Percentiles rank a stretch among this genome's conserved stretches.
Conservation (phyloP, 92 coral and sea anemone genomes). For the Meandrina meandrites region DNA sequence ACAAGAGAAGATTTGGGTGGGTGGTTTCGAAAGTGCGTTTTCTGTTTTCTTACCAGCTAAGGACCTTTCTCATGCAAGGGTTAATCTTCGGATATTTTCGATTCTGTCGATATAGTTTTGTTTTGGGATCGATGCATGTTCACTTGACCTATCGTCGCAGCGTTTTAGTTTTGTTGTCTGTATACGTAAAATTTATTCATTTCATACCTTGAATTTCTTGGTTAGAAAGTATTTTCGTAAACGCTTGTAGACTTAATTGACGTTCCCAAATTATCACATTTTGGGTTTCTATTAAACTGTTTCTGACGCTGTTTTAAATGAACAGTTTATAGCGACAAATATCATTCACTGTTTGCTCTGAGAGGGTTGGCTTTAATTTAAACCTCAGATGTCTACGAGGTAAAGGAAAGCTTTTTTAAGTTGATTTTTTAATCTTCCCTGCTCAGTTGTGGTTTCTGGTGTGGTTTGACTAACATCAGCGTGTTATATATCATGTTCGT, state of each 20-base stretch:
- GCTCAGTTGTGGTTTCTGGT: not conserved
- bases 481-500: not conserved
- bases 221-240: conserved; percentile 17
- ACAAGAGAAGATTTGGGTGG: conserved; percentile 39
- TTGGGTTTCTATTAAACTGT: conserved; percentile 2
- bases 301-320: conserved; percentile 12
- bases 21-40: conserved; percentile 15
- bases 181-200: not conserved
- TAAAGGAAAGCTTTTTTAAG: not conserved
- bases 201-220: not conserved
- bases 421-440: conserved; percentile 22
- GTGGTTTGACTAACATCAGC: conserved; percentile 9
- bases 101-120: not conserved
- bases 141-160: not conserved
- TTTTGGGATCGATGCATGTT: not conserved
- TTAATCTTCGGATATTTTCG: not conserved
- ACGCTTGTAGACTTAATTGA: conserved; percentile 2
- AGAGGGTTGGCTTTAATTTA: not conserved
- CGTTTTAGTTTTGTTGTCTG: not conserved
- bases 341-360: not conserved
- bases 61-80: not conserved
- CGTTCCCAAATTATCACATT: conserved; percentile 11
- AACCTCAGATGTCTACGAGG: not conserved
- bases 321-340: conserved; percentile 30
- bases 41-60: not conserved